Evolutionary conservation across 2,888 invertebrate species (phyloP).

Genomic region (Meandrusa payeni): DNA sequence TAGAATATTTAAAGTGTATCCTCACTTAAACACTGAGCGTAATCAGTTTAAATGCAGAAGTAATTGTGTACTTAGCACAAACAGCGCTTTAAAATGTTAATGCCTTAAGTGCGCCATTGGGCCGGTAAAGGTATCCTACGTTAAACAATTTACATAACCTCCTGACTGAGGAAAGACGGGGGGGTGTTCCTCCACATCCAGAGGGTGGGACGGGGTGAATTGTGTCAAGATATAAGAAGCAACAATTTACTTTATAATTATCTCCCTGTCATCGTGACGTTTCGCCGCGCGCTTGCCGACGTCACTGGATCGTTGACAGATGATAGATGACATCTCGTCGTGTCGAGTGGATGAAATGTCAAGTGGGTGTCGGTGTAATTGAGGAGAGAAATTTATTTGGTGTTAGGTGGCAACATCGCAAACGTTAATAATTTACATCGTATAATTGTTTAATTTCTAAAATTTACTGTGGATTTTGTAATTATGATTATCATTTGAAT

Average conservation of each 20-base stretch:
- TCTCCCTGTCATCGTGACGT: slow-evolving; percentile 18
- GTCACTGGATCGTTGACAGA: slow-evolving; percentile 21
- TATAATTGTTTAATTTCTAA: too few species aligned
- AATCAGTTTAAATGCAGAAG: slow-evolving; percentile 66
- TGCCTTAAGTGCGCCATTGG: slow-evolving; percentile 63
- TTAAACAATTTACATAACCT: slow-evolving; percentile 71
- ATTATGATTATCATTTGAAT: too few species aligned
- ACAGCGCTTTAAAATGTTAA: slow-evolving; percentile 70
- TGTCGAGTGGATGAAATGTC: slow-evolving; percentile 18
- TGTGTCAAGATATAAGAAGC: slow-evolving; percentile 29
- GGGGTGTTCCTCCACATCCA: slow-evolving; percentile 5
- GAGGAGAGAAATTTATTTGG: slow-evolving; percentile 4
- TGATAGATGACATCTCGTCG: slow-evolving; percentile 21
- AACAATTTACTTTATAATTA: slow-evolving; percentile 34
- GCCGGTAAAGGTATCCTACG: slow-evolving; percentile 54
- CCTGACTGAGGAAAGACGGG: slow-evolving; percentile 35
- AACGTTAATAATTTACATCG: too few species aligned
- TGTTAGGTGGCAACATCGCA: neutral
- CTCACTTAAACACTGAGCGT: slow-evolving; percentile 40
- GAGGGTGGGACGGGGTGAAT: slow-evolving; percentile 16
- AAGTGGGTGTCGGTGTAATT: slow-evolving; percentile 11
- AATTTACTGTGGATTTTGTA: too few species aligned
- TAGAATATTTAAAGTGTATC: slow-evolving; percentile 53
- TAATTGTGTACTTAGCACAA: slow-evolving; percentile 70
- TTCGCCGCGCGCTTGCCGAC: slow-evolving; percentile 13